These are phyloP conservation scores for Belgica antarctica DNA, from an alignment of 2,888 invertebrate species.

Conservation along the genomic window DNA sequence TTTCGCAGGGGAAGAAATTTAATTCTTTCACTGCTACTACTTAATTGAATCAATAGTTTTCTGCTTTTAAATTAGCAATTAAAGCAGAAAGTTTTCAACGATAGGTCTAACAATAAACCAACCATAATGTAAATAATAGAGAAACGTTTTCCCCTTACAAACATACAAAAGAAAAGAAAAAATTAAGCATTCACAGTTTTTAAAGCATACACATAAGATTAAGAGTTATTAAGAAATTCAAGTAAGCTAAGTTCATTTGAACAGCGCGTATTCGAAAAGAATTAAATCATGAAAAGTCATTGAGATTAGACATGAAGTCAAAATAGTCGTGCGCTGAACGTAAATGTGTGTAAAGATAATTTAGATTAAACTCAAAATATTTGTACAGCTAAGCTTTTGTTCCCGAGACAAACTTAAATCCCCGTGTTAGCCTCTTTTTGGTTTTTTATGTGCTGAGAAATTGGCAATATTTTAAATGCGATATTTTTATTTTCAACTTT, in stretches of 20 bases:
- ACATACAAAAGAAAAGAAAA: background rate
- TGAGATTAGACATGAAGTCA: slow-evolving; percentile 28
- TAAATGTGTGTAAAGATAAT: slow-evolving; percentile 26
- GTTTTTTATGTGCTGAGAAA: slow-evolving; percentile 32
- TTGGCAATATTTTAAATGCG: slow-evolving; percentile 43
- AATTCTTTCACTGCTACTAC: slow-evolving; percentile 4
- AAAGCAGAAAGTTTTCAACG: slow-evolving; percentile 10
- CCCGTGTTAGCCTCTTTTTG: background rate
- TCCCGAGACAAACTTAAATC: no score
- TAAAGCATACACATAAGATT: slow-evolving; percentile 37
- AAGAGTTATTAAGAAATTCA: slow-evolving; percentile 10
- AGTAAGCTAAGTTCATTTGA: background rate
- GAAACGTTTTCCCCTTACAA: slow-evolving; percentile 16
- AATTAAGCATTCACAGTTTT: slow-evolving; percentile 15
- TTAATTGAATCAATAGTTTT: slow-evolving; percentile 18
- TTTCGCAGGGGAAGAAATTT: background rate
- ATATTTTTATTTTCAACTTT: no score
- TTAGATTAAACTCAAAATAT: background rate
- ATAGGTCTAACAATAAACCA: slow-evolving; percentile 40
- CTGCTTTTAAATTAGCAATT: slow-evolving; percentile 5
- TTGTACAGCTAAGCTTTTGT: no score
- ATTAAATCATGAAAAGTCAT: background rate
- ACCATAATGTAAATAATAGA: slow-evolving; percentile 44
- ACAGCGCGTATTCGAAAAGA: background rate
- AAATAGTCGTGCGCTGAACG: no score